phyloP scores from a whole-genome alignment of 2,888 invertebrate genomes.

The Lycaena phlaeas region DNA sequence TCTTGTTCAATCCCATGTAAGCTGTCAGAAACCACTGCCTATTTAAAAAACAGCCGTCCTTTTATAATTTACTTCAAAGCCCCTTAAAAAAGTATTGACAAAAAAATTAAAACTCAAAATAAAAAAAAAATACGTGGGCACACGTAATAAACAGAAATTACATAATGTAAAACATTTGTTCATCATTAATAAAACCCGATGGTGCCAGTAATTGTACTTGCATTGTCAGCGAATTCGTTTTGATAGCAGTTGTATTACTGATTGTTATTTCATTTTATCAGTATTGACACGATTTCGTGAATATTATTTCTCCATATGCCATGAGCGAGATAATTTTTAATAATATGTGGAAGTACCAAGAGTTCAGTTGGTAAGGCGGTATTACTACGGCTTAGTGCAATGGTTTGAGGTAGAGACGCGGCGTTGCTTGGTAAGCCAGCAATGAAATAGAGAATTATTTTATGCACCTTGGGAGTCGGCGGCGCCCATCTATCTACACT shows the following conservation, averaged over 20 bases:
- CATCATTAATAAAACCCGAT: not conserved
- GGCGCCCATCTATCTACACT: slow-evolving; percentile 10
- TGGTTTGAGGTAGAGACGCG: slow-evolving; percentile 6
- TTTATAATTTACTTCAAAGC: not conserved
- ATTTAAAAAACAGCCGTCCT: not conserved
- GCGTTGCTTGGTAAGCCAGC: slow-evolving; percentile 6
- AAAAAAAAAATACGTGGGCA: slow-evolving; percentile 2
- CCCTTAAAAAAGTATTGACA: not conserved
- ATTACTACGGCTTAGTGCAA: slow-evolving; percentile 4
- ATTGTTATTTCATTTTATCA: slow-evolving; percentile 10
- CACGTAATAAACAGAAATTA: slow-evolving; percentile 6
- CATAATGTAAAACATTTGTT: slow-evolving; percentile 4
- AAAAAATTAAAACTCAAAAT: slow-evolving; percentile 2
- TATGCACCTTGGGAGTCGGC: slow-evolving; percentile 14
- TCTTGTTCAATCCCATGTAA: not conserved
- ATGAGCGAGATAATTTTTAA: slow-evolving; percentile 56
- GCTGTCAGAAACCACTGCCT: slow-evolving; percentile 1
- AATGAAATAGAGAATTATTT: slow-evolving; percentile 12
- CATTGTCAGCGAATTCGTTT: not conserved
- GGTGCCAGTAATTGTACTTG: not conserved
- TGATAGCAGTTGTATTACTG: not conserved
- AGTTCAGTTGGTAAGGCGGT: slow-evolving; percentile 17
- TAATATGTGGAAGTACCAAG: slow-evolving; percentile 62
- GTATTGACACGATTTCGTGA: slow-evolving; percentile 19
- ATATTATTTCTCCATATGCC: slow-evolving; percentile 32